These are phyloP conservation scores for Crocidura indochinensis DNA, from an alignment of 2,797 vertebrate genomes.

Conservation along the genomic window DNA sequence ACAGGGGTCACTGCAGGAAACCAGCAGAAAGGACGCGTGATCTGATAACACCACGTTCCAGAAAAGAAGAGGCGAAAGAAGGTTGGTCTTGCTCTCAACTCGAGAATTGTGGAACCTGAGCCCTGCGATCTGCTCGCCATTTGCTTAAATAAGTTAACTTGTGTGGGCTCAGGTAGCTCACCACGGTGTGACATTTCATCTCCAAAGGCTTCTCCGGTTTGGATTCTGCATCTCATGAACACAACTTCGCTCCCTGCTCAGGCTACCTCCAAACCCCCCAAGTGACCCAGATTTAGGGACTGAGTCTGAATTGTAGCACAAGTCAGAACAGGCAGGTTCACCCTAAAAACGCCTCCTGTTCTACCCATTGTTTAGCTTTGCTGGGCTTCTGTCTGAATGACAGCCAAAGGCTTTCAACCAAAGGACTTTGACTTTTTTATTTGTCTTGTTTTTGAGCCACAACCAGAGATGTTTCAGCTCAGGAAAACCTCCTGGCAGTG, in stretches of 20 bases:
- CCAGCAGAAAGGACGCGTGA: neutral
- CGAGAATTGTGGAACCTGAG: constrained; percentile 39
- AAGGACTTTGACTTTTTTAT: neutral
- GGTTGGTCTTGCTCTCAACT: constrained; percentile 19
- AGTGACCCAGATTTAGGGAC: constrained; percentile 49
- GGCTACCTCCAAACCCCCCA: neutral
- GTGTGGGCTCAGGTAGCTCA: constrained; percentile 40
- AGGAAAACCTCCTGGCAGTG: too few species aligned
- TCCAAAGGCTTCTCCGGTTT: neutral
- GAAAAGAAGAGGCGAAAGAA: constrained; percentile 10
- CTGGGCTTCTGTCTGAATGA: neutral
- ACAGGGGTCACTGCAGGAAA: neutral
- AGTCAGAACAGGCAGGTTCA: neutral
- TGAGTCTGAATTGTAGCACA: neutral
- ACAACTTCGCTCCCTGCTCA: constrained; percentile 27
- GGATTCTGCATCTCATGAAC: neutral
- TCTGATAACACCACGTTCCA: constrained; percentile 4
- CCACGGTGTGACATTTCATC: constrained; percentile 71
- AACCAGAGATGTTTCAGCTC: too few species aligned
- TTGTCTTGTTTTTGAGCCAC: too few species aligned
- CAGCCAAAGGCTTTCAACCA: neutral
- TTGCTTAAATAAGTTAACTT: constrained; percentile 75
- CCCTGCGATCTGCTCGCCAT: constrained; percentile 28
- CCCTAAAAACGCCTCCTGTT: neutral
- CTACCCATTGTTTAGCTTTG: neutral